These are phyloP conservation scores for Lanius ludovicianus DNA, from an alignment of 2,113 vertebrate genomes.

Conservation along the genomic window DNA sequence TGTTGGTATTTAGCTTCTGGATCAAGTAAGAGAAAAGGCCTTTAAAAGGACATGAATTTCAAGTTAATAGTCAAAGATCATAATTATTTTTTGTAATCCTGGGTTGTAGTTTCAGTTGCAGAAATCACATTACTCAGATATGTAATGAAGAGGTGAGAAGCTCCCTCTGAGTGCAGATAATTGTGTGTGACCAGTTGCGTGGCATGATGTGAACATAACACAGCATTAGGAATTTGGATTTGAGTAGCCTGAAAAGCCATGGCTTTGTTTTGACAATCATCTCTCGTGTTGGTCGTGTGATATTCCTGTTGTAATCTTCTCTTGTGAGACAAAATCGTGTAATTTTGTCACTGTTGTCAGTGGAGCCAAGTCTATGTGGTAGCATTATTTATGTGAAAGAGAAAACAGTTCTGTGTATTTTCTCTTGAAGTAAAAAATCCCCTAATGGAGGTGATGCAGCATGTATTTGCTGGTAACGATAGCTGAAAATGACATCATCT, in stretches of 20 bases:
- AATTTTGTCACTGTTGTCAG: background rate
- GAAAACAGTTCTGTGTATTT: background rate
- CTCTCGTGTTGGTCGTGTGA: background rate
- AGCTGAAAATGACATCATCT: background rate
- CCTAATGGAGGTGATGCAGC: background rate
- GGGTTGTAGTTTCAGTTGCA: background rate
- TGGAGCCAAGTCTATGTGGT: background rate
- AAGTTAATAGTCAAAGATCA: background rate
- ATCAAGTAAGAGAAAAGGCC: background rate
- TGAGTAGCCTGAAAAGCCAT: background rate
- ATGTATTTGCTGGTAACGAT: background rate
- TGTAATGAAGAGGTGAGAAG: background rate
- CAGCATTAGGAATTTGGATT: background rate
- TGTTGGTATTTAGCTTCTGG: background rate
- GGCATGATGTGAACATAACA: rapidly evolving
- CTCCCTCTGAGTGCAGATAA: background rate
- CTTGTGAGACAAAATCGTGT: background rate
- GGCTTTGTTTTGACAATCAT: background rate
- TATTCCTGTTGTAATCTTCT: background rate
- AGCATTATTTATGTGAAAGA: background rate
- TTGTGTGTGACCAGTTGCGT: background rate
- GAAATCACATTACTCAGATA: background rate
- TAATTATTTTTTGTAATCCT: background rate
- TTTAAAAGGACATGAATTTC: background rate
- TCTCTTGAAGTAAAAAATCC: background rate